Evolutionary conservation across 2,113 vertebrate species (phyloP).

Genomic region (Patagioenas fasciata): DNA sequence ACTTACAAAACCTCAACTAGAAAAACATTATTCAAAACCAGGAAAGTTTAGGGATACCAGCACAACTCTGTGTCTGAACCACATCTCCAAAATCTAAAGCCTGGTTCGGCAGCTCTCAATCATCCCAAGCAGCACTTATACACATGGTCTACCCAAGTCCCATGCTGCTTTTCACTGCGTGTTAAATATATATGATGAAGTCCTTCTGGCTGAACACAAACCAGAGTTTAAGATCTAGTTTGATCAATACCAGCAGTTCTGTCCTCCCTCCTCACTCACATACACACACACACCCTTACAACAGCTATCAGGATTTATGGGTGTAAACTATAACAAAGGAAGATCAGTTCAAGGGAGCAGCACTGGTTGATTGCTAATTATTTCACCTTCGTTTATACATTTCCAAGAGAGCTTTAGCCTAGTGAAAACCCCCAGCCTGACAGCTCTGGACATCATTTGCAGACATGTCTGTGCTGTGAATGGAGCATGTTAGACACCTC

Average conservation of each 20-base stretch:
- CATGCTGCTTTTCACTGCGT: neutral
- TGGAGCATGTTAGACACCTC: fast-evolving
- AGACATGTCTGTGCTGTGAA: neutral
- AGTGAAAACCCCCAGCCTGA: neutral
- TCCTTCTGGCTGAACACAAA: neutral
- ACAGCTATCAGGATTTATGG: neutral
- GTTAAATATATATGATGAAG: neutral
- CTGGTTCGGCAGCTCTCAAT: neutral
- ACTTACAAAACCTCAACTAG: slow-evolving; percentile 47
- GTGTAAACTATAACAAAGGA: neutral
- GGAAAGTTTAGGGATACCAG: slow-evolving; percentile 31
- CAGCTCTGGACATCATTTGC: neutral
- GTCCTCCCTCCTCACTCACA: neutral
- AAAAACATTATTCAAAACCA: slow-evolving; percentile 47
- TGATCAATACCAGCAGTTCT: neutral
- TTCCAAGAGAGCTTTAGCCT: neutral
- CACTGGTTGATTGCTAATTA: neutral
- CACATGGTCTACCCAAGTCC: neutral
- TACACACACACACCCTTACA: neutral
- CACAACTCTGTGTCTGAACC: slow-evolving; percentile 14
- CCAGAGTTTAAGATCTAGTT: neutral
- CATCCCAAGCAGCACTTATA: neutral
- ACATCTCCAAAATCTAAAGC: neutral
- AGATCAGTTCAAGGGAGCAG: neutral
- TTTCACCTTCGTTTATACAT: neutral